Base-by-base conservation (phyloP, 1,140 invertebrate species). In the Bombus waltoni region DNA sequence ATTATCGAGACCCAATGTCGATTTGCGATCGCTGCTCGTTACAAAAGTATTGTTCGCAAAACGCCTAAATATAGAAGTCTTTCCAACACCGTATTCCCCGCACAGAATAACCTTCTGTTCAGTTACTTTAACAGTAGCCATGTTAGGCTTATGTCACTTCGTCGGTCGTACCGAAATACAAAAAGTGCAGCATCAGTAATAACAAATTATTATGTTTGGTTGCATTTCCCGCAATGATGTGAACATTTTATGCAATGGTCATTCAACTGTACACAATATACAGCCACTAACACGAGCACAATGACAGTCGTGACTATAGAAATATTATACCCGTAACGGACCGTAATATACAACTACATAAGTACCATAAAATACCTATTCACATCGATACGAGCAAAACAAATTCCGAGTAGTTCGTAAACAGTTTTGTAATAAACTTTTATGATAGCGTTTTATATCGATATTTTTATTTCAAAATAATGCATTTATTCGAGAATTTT, bases 11-110 rank as follows among this genome's bases (percentile, higher is more conserved):
- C 98, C 98, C 86, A 99, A 95, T 10, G 98, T 99, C 1, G 98
- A 98, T 93, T 98, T 97, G 93, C 98, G 96, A 92, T 98, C 98
- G 32, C 96, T 97, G 81, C 96, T 96, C 59, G 97, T 96, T 57
- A 98, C 95, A 95, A 98, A 99, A 32, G 97, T 97, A 94, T 99
- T 97, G 90, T 97, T 98, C 47, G 98, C 97, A 94, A 98, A 99
- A 87, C 98, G 96, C 81, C 98, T 96, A 94, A 99, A 99, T 90
- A 99, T 95, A 62, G 98, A 99, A 93, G 97, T 98, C 95, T 99
- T 99, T 44, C 98, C 98, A 13, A 99, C 98, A 73, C 98, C 98
- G 95, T 98, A 99, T 96, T 99, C 98, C 44, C 98, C 98, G 94
- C 98, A 98, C 65, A 99, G 95, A 92, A 99, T 99, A 32, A 99